Conservation (phyloP, 2,113 vertebrate genomes). For the Tragelaphus imberbis region DNA sequence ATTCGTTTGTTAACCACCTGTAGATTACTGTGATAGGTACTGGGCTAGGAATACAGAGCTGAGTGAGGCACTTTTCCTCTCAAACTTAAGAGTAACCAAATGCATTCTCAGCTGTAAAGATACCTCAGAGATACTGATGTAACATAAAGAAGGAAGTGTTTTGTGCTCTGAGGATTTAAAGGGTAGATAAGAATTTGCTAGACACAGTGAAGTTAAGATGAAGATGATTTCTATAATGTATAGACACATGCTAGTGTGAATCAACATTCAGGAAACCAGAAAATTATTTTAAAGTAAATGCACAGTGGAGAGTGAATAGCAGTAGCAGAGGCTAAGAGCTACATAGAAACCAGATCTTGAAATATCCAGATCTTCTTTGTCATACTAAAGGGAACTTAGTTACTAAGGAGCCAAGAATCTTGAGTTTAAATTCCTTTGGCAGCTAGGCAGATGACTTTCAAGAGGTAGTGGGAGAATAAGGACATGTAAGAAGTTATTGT, state of each 20-base stretch:
- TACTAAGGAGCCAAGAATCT: not conserved
- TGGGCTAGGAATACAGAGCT: not conserved
- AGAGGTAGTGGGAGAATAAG: not conserved
- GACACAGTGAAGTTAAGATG: not conserved
- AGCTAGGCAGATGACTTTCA: not conserved
- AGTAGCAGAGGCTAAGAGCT: not conserved
- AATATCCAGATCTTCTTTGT: not conserved
- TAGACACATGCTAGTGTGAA: not conserved
- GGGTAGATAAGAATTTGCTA: conserved; percentile 1
- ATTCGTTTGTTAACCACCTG: not conserved
- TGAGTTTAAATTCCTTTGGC: not conserved
- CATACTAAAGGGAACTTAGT: not conserved
- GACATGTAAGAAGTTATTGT: not conserved
- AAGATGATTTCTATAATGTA: not conserved
- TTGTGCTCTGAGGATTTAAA: conserved; percentile 1
- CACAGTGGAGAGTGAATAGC: not conserved
- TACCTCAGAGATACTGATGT: not conserved
- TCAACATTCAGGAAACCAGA: not conserved
- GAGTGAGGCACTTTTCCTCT: not conserved
- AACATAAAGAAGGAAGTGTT: not conserved
- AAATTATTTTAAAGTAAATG: not conserved
- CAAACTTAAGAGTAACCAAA: not conserved
- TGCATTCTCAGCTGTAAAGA: conserved; percentile 20
- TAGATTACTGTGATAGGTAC: not conserved
- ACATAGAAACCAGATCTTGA: not conserved